Conservation (phyloP, 1,140 invertebrate species). For the Zaprionus nigranus region DNA sequence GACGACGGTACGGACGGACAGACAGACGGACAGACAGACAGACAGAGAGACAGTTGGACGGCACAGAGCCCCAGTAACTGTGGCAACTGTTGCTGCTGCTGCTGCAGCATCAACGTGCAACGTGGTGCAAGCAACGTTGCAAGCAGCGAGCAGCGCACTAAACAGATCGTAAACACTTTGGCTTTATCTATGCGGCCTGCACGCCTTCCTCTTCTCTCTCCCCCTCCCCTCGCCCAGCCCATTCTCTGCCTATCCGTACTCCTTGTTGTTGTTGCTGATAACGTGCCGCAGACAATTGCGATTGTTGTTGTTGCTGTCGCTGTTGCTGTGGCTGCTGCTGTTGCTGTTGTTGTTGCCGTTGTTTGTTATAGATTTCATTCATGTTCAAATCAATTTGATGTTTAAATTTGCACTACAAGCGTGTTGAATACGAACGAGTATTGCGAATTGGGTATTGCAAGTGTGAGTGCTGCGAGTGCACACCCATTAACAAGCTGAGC, state of each 20-base stretch:
- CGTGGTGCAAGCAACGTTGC: conserved; percentile 11
- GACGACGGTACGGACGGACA: conserved; percentile 20
- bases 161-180: conserved; percentile 81
- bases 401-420: conserved; percentile 62
- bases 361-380: conserved; percentile 55
- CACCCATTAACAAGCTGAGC: conserved; percentile 1
- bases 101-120: conserved; percentile 25
- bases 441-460: neutral
- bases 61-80: conserved; percentile 60
- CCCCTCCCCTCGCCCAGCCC: conserved; percentile 18
- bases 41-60: conserved; percentile 10
- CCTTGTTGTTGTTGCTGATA: conserved; percentile 52
- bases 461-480: conserved; percentile 1
- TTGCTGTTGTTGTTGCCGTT: conserved; percentile 27
- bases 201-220: conserved; percentile 2
- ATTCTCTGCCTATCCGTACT: conserved; percentile 1
- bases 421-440: conserved; percentile 8
- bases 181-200: conserved; percentile 59
- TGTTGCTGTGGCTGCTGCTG: conserved; percentile 32
- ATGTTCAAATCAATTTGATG: conserved; percentile 66
- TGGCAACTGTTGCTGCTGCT: conserved; percentile 8
- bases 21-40: neutral
- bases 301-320: conserved; percentile 52
- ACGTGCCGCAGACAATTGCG: conserved; percentile 72
- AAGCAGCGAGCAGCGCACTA: conserved; percentile 54